Conservation (phyloP, 1,140 invertebrate genomes). For the Ptiloglossa arizonensis region DNA sequence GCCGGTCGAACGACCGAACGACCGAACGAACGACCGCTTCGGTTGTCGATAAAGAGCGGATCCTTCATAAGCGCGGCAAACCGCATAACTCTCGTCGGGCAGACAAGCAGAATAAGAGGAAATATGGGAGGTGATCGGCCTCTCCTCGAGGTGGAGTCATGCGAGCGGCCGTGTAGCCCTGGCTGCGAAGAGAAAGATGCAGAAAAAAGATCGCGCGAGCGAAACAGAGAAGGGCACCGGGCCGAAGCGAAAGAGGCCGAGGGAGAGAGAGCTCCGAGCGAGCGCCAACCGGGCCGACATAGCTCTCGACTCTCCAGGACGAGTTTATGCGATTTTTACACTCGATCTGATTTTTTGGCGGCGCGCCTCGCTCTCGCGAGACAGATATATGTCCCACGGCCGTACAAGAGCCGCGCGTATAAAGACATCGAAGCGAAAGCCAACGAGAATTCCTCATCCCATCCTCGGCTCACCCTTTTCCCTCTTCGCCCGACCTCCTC, state of each 20-base stretch:
- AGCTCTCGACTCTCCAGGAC: constrained; percentile 79
- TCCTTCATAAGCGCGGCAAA: constrained; percentile 78
- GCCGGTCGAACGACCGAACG: constrained; percentile 42
- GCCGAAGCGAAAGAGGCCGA: constrained; percentile 43
- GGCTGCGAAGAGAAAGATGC: constrained; percentile 64
- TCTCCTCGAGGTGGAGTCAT: constrained; percentile 77
- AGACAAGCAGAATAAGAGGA: constrained; percentile 79
- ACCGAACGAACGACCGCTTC: constrained; percentile 47
- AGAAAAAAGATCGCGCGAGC: constrained; percentile 47
- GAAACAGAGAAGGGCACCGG: constrained; percentile 42
- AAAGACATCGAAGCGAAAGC: constrained; percentile 82
- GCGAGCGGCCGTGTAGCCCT: constrained; percentile 69
- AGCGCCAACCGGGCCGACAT: constrained; percentile 74
- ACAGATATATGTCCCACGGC: constrained; percentile 82
- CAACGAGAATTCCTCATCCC: constrained; percentile 82
- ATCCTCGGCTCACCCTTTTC: constrained; percentile 59
- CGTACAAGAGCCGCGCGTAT: constrained; percentile 81
- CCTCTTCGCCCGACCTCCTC: constrained; percentile 34
- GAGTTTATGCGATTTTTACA: constrained; percentile 83
- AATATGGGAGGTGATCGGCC: constrained; percentile 81
- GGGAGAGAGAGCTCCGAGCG: constrained; percentile 58
- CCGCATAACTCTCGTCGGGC: constrained; percentile 74
- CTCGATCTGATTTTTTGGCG: constrained; percentile 83
- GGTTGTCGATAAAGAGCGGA: constrained; percentile 76
- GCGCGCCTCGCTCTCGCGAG: constrained; percentile 80